phyloP scores from a whole-genome alignment of 2,113 vertebrate genomes.

The Atherinomorus stipes region DNA sequence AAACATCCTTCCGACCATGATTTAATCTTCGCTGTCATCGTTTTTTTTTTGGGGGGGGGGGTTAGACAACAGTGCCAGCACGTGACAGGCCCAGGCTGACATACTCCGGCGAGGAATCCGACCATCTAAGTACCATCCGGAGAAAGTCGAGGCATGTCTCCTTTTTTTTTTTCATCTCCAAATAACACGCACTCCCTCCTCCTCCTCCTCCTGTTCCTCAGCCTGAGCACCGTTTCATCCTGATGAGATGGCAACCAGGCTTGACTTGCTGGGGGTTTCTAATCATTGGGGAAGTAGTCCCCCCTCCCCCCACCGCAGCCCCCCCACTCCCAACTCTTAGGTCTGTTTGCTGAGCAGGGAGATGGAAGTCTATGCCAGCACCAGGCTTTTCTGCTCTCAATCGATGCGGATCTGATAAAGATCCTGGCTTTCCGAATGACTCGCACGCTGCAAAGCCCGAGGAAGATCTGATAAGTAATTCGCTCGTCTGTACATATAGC shows the following conservation, averaged over 20 bases:
- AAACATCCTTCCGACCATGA: slow-evolving; percentile 46
- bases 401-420: slow-evolving; percentile 76
- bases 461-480: slow-evolving; percentile 78
- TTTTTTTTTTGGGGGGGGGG: slow-evolving; percentile 59
- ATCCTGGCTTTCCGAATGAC: slow-evolving; percentile 57
- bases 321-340: neutral
- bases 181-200: slow-evolving; percentile 27
- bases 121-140: slow-evolving; percentile 36
- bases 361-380: slow-evolving; percentile 60
- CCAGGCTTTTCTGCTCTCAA: slow-evolving; percentile 68
- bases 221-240: slow-evolving; percentile 45
- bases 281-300: slow-evolving; percentile 57
- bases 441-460: slow-evolving; percentile 49
- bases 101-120: slow-evolving; percentile 26
- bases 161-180: slow-evolving; percentile 29
- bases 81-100: slow-evolving; percentile 46
- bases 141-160: slow-evolving; percentile 41
- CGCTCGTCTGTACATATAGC: slow-evolving; percentile 62
- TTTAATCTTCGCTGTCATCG: slow-evolving; percentile 52
- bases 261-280: slow-evolving; percentile 61
- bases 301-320: neutral
- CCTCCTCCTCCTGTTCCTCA: slow-evolving; percentile 23
- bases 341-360: slow-evolving; percentile 64
- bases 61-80: neutral
- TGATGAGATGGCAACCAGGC: slow-evolving; percentile 51